Evolutionary conservation across 92 coral and sea anemone species (phyloP).

Genomic region (Ricordea florida): DNA sequence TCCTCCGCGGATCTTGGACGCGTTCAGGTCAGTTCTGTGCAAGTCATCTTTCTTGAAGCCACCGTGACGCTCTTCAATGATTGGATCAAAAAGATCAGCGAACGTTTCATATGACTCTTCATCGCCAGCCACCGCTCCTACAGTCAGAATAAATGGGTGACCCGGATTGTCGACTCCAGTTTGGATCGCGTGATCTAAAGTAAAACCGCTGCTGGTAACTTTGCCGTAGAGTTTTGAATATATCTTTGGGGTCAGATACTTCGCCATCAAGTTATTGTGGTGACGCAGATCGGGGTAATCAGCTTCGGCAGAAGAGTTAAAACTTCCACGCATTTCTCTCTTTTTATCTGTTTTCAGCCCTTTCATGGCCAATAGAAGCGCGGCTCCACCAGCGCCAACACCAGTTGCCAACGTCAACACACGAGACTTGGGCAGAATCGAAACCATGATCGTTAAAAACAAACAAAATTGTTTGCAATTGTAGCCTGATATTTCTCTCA

Average conservation of each 20-base stretch:
- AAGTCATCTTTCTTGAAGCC: slow-evolving; percentile 68
- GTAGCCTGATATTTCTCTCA: too few species aligned
- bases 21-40: slow-evolving; percentile 74
- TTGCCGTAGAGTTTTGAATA: slow-evolving; percentile 72
- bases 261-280: slow-evolving; percentile 84
- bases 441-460: too few species aligned
- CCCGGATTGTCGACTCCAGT: slow-evolving; percentile 86
- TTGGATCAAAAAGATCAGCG: slow-evolving; percentile 76
- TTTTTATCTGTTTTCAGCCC: too few species aligned
- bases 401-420: too few species aligned
- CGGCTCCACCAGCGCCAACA: too few species aligned
- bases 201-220: slow-evolving; percentile 59
- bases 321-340: too few species aligned
- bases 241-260: slow-evolving; percentile 69
- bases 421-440: too few species aligned
- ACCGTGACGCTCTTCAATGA: slow-evolving; percentile 81
- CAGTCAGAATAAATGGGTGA: slow-evolving; percentile 77
- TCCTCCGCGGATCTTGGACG: slow-evolving; percentile 69
- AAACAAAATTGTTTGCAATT: too few species aligned
- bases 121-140: slow-evolving; percentile 78
- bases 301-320: too few species aligned
- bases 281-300: slow-evolving; percentile 62
- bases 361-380: too few species aligned
- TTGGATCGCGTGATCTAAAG: slow-evolving; percentile 74
- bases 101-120: slow-evolving; percentile 76